phyloP scores from a whole-genome alignment of 2,113 vertebrate genomes.

The Phaethornis superciliosus region DNA sequence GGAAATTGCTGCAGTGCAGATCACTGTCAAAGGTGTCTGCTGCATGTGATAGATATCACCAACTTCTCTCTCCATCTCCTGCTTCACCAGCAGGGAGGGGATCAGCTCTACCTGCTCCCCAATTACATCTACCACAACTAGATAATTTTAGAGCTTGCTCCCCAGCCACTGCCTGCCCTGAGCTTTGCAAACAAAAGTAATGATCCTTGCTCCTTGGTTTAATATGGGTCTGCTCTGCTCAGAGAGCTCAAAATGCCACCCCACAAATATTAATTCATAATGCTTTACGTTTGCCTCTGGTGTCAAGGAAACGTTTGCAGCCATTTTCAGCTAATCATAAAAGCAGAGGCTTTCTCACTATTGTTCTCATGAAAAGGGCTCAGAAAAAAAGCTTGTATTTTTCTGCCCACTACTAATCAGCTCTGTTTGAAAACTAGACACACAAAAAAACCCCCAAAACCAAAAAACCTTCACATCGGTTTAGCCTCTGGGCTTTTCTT shows the following conservation, averaged over 20 bases:
- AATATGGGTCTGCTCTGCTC: constrained; percentile 31
- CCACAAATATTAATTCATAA: constrained; percentile 57
- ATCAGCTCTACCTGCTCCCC: background rate
- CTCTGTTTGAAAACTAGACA: constrained; percentile 43
- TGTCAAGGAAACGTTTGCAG: background rate
- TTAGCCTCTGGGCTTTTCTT: constrained; percentile 24
- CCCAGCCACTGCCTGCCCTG: background rate
- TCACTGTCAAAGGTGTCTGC: constrained; percentile 37
- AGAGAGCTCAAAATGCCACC: constrained; percentile 39
- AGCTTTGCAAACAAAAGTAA: constrained; percentile 50
- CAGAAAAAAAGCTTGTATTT: background rate
- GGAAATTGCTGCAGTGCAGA: background rate
- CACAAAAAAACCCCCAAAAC: too few relatives aligned
- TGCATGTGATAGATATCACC: constrained; percentile 9
- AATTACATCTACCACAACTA: background rate
- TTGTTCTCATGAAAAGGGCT: background rate
- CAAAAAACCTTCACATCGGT: background rate
- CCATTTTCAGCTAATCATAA: constrained; percentile 20
- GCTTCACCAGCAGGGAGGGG: background rate
- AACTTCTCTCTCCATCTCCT: background rate
- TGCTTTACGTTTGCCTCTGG: background rate
- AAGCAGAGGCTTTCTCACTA: constrained; percentile 13
- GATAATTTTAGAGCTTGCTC: constrained; percentile 32
- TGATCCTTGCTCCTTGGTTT: background rate
- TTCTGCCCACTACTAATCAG: constrained; percentile 14